Base-by-base conservation (phyloP, 2,888 invertebrate species). In the Temnothorax ravouxi region DNA sequence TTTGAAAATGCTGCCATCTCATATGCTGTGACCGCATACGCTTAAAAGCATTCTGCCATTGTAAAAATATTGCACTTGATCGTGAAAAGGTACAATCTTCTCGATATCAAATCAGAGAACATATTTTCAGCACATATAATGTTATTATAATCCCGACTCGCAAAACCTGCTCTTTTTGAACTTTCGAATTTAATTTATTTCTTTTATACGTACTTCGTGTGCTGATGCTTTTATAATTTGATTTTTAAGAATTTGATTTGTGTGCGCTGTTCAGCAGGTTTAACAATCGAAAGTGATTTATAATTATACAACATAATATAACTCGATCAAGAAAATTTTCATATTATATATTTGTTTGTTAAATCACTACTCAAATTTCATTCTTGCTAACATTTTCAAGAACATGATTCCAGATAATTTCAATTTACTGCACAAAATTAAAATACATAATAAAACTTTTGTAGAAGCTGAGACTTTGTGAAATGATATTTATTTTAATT, bases 401-500 rank as follows among this genome's bases (percentile, higher is more conserved):
- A 59, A 56, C 0, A 34, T n/a, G 56, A 47, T 38, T 4, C 0
- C 6, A n/a, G 11, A 34, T 56, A 56, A 34, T 44, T 56, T 56
- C 2, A 38, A 15, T 15, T 56, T 44, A 44, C 34, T 34, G 15
- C n/a, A 34, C 18, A 34, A 56, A 69, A 79, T 69, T 79, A 47
- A 71, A 79, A 77, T 50, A 9, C 13, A 13, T 54, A 29, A 59
- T 59, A 29, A 13, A 59, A 44, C 34, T 71, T 56, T 59, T 44
- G 38, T 56, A 29, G 18, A 21, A 71, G 13, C 44, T 18, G n/a
- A 25, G 47, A 25, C 15, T 44, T 44, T 15, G 44, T 47, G 67
- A 71, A 79, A 56, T 47, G 69, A 69, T 79, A 59, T 69, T 6
- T 59, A 18, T 79, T 79, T 79, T 71, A 79, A 59, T 71, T 59